Conservation (phyloP, 2,113 vertebrate species). For the Dicrurus megarhynchus region DNA sequence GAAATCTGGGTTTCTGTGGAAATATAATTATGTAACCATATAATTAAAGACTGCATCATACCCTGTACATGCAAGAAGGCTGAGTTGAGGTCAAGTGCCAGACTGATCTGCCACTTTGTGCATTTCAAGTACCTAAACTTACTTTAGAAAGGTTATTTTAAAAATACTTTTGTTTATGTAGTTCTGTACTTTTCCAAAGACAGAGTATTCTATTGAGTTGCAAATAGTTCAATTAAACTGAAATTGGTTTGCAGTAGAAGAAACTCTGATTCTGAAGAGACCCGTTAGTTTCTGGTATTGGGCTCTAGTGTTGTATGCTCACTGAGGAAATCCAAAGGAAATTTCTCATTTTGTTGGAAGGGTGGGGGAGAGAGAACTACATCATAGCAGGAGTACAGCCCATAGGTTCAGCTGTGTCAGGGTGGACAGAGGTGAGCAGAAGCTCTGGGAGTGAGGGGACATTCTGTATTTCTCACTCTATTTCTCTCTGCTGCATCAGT, state of each 20-base stretch:
- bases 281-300: background rate
- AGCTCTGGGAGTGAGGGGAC: background rate
- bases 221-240: background rate
- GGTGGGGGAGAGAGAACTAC: background rate
- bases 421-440: background rate
- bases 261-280: background rate
- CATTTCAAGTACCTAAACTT: conserved; percentile 17
- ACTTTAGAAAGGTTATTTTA: background rate
- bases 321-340: background rate
- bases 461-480: background rate
- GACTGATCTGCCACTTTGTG: background rate
- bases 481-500: background rate
- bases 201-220: background rate
- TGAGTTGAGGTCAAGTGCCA: conserved; percentile 34
- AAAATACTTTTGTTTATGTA: background rate
- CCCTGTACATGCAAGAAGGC: background rate
- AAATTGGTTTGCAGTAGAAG: background rate
- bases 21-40: conserved; percentile 53
- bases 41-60: conserved; percentile 49
- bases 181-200: background rate
- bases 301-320: background rate
- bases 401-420: background rate
- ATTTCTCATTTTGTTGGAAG: background rate
- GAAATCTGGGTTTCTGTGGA: conserved; percentile 50
- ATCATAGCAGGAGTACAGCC: background rate